Evolutionary conservation across 2,888 invertebrate genomes (phyloP).

Genomic region (Clusia tigrina): DNA sequence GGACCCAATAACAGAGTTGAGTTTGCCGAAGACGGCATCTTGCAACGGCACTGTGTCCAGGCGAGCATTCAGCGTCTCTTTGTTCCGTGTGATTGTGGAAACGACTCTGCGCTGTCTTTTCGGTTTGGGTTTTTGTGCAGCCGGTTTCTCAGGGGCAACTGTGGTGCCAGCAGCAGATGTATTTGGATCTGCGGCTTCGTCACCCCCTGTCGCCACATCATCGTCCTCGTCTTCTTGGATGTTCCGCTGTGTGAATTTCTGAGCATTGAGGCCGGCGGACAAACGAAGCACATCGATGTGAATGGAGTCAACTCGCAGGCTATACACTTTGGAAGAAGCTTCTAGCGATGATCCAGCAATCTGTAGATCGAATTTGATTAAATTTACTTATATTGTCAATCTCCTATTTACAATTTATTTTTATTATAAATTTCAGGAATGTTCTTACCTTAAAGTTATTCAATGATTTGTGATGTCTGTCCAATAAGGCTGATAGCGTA

Average conservation of each 20-base stretch:
- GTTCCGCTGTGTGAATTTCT: constrained; percentile 49
- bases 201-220: constrained; percentile 38
- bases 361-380: constrained; percentile 55
- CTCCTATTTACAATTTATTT: background rate
- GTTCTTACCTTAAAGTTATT: constrained; percentile 75
- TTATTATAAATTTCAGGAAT: background rate
- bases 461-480: constrained; percentile 74
- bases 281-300: constrained; percentile 83
- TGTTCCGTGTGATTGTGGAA: constrained; percentile 62
- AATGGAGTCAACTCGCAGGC: constrained; percentile 84
- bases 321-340: constrained; percentile 88
- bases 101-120: constrained; percentile 50
- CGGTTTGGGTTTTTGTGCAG: constrained; percentile 42
- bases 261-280: constrained; percentile 69
- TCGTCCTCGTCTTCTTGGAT: constrained; percentile 41
- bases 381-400: background rate
- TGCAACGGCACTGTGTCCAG: constrained; percentile 63
- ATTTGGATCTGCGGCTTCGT: constrained; percentile 32
- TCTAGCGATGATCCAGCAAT: constrained; percentile 87
- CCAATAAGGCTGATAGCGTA: constrained; percentile 79
- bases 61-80: constrained; percentile 60
- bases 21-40: constrained; percentile 71
- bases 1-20: constrained; percentile 70
- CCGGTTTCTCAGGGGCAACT: constrained; percentile 29
- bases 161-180: constrained; percentile 13